phyloP scores from a whole-genome alignment of 2,888 invertebrate genomes.

The Athetis lepigone region DNA sequence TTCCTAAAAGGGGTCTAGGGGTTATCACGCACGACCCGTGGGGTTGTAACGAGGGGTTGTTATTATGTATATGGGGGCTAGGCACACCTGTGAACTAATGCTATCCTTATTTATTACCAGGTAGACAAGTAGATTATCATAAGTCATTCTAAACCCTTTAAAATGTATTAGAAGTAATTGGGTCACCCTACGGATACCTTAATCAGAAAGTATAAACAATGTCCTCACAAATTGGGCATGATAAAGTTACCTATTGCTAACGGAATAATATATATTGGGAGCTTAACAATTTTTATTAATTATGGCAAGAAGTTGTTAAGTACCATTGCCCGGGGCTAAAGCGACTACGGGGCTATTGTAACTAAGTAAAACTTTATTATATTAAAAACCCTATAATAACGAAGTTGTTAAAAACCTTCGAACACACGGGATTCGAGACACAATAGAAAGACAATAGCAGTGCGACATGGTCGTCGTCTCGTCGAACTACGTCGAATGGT shows the following conservation, averaged over 20 bases:
- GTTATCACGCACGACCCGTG: conserved; percentile 33
- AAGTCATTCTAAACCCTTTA: conserved; percentile 37
- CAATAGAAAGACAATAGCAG: no score
- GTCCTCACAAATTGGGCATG: neutral
- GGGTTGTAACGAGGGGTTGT: conserved; percentile 34
- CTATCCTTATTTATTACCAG: conserved; percentile 30
- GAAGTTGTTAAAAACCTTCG: no score
- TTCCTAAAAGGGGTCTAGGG: conserved; percentile 31
- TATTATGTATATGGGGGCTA: conserved; percentile 28
- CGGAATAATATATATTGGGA: neutral
- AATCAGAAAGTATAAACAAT: conserved; percentile 20
- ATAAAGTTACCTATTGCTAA: neutral
- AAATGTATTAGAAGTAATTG: conserved; percentile 3
- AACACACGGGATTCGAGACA: no score
- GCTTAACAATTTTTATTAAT: no score
- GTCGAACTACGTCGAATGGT: no score
- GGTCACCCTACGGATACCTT: neutral
- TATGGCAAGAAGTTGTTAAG: no score
- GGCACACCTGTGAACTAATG: conserved; percentile 46
- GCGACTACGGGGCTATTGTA: no score
- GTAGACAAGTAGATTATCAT: conserved; percentile 29
- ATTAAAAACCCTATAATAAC: no score
- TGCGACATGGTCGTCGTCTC: no score
- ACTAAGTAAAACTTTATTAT: no score
- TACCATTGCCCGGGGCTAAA: no score